Percentiles rank a stretch among this genome's conserved stretches.
These are phyloP conservation scores for Pterocles burchelli DNA, from an alignment of 2,113 vertebrate genomes.

Conservation along the genomic window DNA sequence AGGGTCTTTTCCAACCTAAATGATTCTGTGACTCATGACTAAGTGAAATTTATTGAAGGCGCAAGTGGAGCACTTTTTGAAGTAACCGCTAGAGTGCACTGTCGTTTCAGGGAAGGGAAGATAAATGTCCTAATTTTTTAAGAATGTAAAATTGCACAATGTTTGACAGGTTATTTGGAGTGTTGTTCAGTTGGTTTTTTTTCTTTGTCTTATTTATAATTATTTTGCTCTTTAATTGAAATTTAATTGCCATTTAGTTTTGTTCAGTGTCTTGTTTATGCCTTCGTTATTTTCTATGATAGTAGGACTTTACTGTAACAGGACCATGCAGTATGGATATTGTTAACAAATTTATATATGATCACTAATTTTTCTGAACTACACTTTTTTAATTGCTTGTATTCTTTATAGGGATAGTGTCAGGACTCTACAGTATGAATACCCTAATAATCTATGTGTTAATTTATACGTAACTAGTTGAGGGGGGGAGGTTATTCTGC, in stretches of 20 bases:
- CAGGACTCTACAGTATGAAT: neutral
- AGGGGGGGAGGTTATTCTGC: neutral
- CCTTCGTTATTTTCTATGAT: neutral
- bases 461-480: neutral
- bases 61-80: neutral
- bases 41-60: neutral
- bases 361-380: neutral
- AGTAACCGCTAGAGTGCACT: neutral
- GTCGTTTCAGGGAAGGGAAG: neutral
- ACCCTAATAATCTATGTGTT: neutral
- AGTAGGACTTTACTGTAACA: neutral
- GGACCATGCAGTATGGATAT: neutral
- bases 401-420: conserved; percentile 9
- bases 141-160: neutral
- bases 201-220: neutral
- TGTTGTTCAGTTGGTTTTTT: neutral
- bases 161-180: neutral
- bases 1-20: no score
- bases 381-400: neutral
- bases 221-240: neutral
- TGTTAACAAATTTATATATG: neutral
- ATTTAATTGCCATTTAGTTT: neutral
- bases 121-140: neutral
- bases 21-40: no score
- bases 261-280: neutral